A percentile compares a stretch with the other conserved stretches of the same genome.
phyloP scores from a whole-genome alignment of 1,140 invertebrate species.

The Eurytemora carolleeae region DNA sequence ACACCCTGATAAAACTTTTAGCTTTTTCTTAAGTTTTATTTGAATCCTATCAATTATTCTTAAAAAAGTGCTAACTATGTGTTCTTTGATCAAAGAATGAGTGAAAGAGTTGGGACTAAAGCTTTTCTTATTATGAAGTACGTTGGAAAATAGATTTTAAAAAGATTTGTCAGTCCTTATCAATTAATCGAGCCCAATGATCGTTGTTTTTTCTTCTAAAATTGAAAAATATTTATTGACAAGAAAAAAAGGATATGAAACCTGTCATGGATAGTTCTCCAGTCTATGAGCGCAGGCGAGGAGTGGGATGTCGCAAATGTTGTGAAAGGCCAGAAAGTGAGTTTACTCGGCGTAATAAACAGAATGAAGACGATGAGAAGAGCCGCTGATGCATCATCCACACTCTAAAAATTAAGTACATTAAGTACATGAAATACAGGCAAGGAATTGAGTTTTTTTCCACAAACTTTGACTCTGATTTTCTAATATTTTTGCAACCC shows the following conservation, averaged over 20 bases:
- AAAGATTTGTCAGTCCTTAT: no score
- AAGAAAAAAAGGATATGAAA: background rate
- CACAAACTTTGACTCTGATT: no score
- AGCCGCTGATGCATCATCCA: constrained; percentile 55
- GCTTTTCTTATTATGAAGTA: background rate
- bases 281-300: background rate
- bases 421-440: no score
- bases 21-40: background rate
- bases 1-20: background rate
- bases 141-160: background rate
- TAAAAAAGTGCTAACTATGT: no score
- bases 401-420: constrained; percentile 25
- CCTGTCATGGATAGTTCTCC: background rate
- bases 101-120: background rate
- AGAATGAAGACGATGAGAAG: constrained; percentile 55
- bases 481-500: no score
- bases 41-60: no score
- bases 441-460: no score
- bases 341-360: constrained; percentile 43
- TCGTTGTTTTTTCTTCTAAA: background rate
- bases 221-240: background rate
- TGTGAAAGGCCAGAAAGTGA: constrained; percentile 10
- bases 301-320: background rate
- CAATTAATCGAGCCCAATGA: no score
- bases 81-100: no score